A percentile compares a stretch with the other conserved stretches of the same genome.
phyloP scores from a whole-genome alignment of 2,797 vertebrate species.

The Lepilemur septentrionalis region DNA sequence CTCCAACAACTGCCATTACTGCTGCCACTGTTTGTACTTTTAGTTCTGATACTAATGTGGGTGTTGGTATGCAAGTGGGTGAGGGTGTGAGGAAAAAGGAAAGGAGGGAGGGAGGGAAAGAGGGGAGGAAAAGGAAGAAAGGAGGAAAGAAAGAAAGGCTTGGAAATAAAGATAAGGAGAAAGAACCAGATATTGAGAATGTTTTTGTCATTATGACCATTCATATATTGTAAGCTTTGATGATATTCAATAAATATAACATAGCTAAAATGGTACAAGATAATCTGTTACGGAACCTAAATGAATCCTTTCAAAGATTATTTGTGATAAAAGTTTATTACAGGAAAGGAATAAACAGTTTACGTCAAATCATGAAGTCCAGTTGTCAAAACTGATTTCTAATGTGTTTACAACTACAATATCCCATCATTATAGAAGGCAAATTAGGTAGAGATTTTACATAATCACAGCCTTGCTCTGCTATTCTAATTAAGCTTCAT shows the following conservation, averaged over 20 bases:
- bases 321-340: constrained; percentile 41
- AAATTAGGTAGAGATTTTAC: constrained; percentile 56
- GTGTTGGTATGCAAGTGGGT: background rate
- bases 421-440: constrained; percentile 45
- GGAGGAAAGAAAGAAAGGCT: background rate
- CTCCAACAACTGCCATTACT: background rate
- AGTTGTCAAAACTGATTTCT: constrained; percentile 38
- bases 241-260: constrained; percentile 28
- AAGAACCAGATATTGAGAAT: background rate
- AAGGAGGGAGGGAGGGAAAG: no score
- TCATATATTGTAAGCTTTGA: constrained; percentile 36
- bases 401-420: background rate
- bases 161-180: constrained; percentile 38
- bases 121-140: no score
- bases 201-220: constrained; percentile 32
- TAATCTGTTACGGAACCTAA: background rate
- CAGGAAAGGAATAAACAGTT: constrained; percentile 34
- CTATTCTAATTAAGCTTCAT: constrained; percentile 50
- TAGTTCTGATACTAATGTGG: background rate
- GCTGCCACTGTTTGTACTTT: background rate
- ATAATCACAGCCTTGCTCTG: constrained; percentile 57
- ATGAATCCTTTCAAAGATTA: constrained; percentile 20
- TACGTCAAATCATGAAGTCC: constrained; percentile 40
- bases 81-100: background rate
- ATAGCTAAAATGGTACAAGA: constrained; percentile 30